Evolutionary conservation across 2,888 invertebrate genomes (phyloP), one percentile per base, ranked within the genome.

Genomic region (Polyommatus iphigenia): DNA sequence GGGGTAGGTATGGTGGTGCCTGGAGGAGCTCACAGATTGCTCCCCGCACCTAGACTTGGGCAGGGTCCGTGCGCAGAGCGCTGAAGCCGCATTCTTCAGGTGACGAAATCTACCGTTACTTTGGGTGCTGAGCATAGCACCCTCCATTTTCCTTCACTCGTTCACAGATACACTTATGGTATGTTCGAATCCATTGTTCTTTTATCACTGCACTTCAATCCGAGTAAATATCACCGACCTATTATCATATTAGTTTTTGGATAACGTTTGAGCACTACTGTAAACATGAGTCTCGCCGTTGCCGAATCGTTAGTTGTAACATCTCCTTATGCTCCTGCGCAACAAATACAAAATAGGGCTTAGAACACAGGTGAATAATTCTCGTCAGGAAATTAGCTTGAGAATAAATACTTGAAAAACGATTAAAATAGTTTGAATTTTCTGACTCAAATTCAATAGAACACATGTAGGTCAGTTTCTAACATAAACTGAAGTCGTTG

Each of bases 41-140:
- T 92, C 91, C 80, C 84, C 87, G 81, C 92, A 89, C 86, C 94
- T 87, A 86, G 94, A 90, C 88, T 94, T 92, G 80, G 93, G 91
- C 87, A 93, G 84, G 76, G 93, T 93, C 84, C 91, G 91, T 78
- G 91, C 91, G 83, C 93, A 94, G 79, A 94, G 83, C 46, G 92
- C 92, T 83, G 90, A 92, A 2, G 93, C 93, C 78, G 93, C 93
- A 90, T 92, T 93, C 86, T 94, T 93, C 83, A 93, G 83, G 83
- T 92, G 93, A 79, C 91, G 86, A 83, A 94, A 92, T 88, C 92
- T 90, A 84, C 87, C 93, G 82, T 90, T 92, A 83, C 89, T 92
- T 79, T 93, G 90, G 84, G 94, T 91, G 87, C 94, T 92, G 84
- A 95, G 85, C 81, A 93, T 89, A 83, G 94, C 94, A 87, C 94